Evolutionary conservation across 2,113 vertebrate species (phyloP), one percentile per base, ranked within the genome.

Genomic region (Pipa parva): DNA sequence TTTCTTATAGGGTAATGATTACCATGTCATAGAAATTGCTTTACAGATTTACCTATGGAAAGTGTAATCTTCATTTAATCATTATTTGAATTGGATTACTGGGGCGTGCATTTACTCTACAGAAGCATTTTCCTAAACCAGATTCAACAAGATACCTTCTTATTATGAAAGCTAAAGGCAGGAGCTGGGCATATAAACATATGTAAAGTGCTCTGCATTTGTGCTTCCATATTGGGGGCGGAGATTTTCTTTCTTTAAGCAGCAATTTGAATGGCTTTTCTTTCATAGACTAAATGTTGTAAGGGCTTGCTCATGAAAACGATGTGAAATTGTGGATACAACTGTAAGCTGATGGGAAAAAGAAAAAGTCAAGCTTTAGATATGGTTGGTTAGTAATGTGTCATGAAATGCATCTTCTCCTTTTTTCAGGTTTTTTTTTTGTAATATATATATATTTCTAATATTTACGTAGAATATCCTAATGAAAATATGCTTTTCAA

Each of bases 1-100:
- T 82, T 92, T 88, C 87, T 93, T 91, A 88, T 83, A 82, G 80
- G 84, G 86, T 86, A 89, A 90, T 81, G 82, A 89, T 92, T 89
- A 92, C 85, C 91, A 88, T 90, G 76, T 89, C 89, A 90, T 90
- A 88, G 90, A 90, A 87, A 85, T 87, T 88, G 79, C 81, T 87
- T 75, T 77, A 71, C 71, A 80, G 80, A 79, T 81, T 84, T 76
- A 84, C 79, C 81, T 76, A 78, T 78, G 82, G 73, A 84, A 88
- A 90, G n/a, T n/a, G n/a, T n/a, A n/a, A n/a, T n/a, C n/a, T n/a
- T n/a, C n/a, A n/a, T n/a, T n/a, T n/a, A n/a, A n/a, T n/a, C n/a
- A n/a, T n/a, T n/a, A 85, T 78, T 79, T 86, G 79, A 71, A 71
- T 63, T 57, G 65, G 76, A 79, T 85, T 81, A 9, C 79, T 3